Evolutionary conservation across 2,888 invertebrate species (phyloP), one percentile per base, ranked within the genome.

Genomic region (Amblyjoppa fuscipennis): DNA sequence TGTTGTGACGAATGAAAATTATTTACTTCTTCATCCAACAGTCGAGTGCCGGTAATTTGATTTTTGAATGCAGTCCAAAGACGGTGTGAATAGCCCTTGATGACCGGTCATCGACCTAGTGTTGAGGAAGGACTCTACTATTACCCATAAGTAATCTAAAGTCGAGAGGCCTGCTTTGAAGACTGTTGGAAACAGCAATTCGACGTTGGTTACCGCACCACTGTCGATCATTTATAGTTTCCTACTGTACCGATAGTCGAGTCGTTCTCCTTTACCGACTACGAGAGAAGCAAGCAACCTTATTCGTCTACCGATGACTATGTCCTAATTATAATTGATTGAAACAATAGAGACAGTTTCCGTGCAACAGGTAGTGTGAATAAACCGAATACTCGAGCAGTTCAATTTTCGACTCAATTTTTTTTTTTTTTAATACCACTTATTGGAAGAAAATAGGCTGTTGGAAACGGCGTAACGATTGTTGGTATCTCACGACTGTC

Each of bases 241-340:
- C 4, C 31, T 59, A 31, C 31, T n/a, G 28, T 45, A 68, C 20
- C 68, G 2, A 11, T 0, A 41, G 2, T 13, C 9, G 11, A 28
- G 25, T 9, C 11, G 25, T 6, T 41, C 74, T 6, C 49, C n/a
- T n/a, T 49, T 61, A 61, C 20, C 49, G n/a, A 34, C n/a, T 6
- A 9, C 45, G 31, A 61, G 11, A 64, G 11, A 13, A 59, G 28
- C 20, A 4, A 59, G 3, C 1, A 9, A 25, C 2, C 25, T 45
- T 45, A 45, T 2, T 3, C 59, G 28, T 1, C 59, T 25, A 3
- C 11, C 13, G 28, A 59, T 59, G 28, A 28, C 59, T 28, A 59
- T 20, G n/a, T 0, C 31, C 74, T 75, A 75, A 61, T 75, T 49
- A 61, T 64, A 75, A 41, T 49, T 31, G 11, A 75, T 64, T 49